Conservation (phyloP, 2,888 invertebrate species). For the Drosophila histrio region DNA sequence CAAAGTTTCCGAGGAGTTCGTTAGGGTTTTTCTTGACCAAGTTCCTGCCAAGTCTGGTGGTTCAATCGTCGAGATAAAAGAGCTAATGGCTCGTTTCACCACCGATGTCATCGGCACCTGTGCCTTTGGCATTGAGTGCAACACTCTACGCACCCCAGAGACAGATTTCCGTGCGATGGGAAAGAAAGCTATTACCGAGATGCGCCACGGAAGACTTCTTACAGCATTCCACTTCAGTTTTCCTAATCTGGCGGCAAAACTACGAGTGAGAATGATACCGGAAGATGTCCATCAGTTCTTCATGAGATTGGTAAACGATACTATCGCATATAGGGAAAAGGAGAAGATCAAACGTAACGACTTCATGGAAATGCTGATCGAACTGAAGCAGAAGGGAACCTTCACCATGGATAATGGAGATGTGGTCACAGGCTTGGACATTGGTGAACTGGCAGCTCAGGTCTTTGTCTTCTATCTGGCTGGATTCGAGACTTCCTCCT, state of each 20-base stretch:
- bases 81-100: conserved; percentile 84
- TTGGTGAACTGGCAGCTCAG: conserved; percentile 85
- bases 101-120: conserved; percentile 85
- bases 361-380: conserved; percentile 85
- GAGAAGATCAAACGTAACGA: conserved; percentile 83
- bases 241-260: conserved; percentile 59
- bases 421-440: conserved; percentile 53
- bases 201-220: conserved; percentile 43
- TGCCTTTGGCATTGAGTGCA: conserved; percentile 85
- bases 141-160: conserved; percentile 80
- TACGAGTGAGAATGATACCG: conserved; percentile 61
- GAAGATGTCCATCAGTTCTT: conserved; percentile 77
- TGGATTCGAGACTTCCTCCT: conserved; percentile 85
- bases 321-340: conserved; percentile 82
- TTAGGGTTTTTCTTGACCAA: conserved; percentile 42
- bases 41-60: conserved; percentile 30
- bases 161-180: conserved; percentile 78
- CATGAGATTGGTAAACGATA: conserved; percentile 81
- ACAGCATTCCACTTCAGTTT: conserved; percentile 53
- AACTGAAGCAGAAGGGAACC: conserved; percentile 76
- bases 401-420: conserved; percentile 65
- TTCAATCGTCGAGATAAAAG: conserved; percentile 83
- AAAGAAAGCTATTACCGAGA: conserved; percentile 34
- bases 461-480: conserved; percentile 85
- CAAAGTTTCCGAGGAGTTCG: conserved; percentile 53